Conservation (phyloP, 2,113 vertebrate genomes). For the Numenius arquata region DNA sequence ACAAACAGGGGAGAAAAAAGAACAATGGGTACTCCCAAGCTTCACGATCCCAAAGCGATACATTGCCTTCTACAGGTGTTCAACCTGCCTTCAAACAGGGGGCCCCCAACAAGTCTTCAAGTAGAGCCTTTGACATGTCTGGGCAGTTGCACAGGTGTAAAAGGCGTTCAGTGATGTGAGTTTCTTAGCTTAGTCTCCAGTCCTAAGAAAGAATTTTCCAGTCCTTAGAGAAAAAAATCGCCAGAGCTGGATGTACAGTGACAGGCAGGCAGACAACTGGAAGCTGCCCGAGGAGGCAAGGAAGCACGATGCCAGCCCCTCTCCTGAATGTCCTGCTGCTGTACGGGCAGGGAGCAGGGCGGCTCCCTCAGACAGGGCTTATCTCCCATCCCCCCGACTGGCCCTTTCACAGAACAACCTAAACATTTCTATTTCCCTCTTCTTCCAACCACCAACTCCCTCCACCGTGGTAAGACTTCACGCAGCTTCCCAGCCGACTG, state of each 20-base stretch:
- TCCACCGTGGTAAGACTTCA: no score
- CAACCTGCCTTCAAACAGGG: neutral
- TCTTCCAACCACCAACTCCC: neutral
- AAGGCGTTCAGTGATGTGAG: neutral
- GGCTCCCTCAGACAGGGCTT: neutral
- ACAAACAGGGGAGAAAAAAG: neutral
- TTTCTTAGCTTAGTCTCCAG: neutral
- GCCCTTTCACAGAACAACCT: neutral
- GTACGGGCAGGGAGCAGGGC: neutral
- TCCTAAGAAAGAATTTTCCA: neutral
- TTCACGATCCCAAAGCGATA: neutral
- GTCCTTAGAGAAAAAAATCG: accelerated
- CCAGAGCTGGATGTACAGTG: neutral
- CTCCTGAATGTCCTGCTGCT: neutral
- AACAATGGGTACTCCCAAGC: neutral
- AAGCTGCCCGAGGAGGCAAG: neutral
- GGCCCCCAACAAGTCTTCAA: neutral
- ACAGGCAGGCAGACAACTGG: neutral
- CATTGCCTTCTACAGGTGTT: neutral
- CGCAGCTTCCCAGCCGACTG: accelerated
- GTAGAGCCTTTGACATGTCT: neutral
- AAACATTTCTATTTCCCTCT: no score
- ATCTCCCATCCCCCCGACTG: neutral
- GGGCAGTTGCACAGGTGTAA: neutral
- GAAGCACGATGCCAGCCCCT: neutral